phyloP scores from a whole-genome alignment of 2,797 vertebrate genomes.

The Gadopsis marmoratus region DNA sequence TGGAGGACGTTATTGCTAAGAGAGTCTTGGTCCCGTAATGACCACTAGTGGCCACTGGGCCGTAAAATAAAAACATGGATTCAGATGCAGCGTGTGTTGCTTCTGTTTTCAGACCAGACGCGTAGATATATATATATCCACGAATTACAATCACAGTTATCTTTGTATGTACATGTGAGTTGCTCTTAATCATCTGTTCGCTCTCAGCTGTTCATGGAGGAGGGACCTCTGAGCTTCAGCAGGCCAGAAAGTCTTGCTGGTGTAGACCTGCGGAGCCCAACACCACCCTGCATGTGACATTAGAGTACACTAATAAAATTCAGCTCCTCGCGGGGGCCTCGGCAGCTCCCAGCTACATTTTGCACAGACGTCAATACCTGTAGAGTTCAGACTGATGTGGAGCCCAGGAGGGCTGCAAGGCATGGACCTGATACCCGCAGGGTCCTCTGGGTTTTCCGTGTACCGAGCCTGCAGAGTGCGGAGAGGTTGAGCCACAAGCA shows the following conservation, averaged over 20 bases:
- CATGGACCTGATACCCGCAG: neutral
- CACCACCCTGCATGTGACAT: neutral
- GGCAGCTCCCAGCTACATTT: neutral
- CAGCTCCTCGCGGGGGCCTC: neutral
- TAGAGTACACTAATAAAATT: neutral
- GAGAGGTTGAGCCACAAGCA: constrained; percentile 18
- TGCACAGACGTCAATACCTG: neutral
- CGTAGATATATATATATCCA: neutral
- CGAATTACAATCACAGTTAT: neutral
- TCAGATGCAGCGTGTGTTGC: neutral
- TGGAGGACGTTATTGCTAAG: neutral
- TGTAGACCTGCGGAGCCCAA: neutral
- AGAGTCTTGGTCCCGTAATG: neutral
- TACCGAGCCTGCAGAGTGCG: neutral
- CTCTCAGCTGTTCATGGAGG: neutral
- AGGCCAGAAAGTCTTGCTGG: neutral
- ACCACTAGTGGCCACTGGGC: neutral
- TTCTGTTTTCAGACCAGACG: neutral
- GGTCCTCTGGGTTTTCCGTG: constrained; percentile 3
- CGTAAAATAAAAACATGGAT: neutral
- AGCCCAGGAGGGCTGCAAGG: neutral
- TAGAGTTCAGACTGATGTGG: constrained; percentile 1
- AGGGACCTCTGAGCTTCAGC: neutral
- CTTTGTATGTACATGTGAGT: too few species aligned
- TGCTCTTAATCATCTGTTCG: neutral